Conservation (phyloP, 2,888 invertebrate species). For the Caenorhabditis sp. region DNA sequence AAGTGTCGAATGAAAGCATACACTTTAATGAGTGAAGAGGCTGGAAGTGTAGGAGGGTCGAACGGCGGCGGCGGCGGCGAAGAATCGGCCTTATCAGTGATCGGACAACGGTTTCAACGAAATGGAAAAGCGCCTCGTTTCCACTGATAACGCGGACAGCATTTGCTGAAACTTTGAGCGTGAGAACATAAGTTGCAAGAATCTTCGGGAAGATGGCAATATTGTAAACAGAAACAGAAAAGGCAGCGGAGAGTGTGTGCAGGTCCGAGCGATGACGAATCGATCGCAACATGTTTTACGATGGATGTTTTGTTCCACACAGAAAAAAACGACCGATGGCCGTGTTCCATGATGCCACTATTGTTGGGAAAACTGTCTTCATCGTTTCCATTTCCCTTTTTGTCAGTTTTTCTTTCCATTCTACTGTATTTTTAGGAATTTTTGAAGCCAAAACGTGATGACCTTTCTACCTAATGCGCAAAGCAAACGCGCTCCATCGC, state of each 20-base stretch:
- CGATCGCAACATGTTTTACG: slow-evolving; percentile 22
- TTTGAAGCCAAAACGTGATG: too few species aligned
- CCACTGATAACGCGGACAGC: slow-evolving; percentile 29
- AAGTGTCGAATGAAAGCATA: slow-evolving; percentile 1
- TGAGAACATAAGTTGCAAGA: slow-evolving; percentile 25
- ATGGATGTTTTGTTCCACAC: neutral
- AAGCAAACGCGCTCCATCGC: slow-evolving; percentile 31
- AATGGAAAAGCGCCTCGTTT: slow-evolving; percentile 44
- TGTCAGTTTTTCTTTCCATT: neutral
- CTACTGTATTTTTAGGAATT: too few species aligned
- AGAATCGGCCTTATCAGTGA: slow-evolving; percentile 44
- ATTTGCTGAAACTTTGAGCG: slow-evolving; percentile 28
- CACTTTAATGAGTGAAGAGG: slow-evolving; percentile 1
- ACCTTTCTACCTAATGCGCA: too few species aligned
- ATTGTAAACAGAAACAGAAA: slow-evolving; percentile 1
- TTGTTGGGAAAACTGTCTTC: neutral
- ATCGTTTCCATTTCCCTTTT: too few species aligned
- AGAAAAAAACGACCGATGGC: neutral
- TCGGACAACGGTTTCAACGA: slow-evolving; percentile 46
- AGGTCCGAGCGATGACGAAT: slow-evolving; percentile 33
- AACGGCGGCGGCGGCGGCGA: slow-evolving; percentile 41
- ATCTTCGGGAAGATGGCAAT: neutral
- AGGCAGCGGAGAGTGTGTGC: neutral
- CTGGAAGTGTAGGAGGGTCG: slow-evolving; percentile 49
- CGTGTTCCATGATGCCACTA: neutral